Percentiles rank a stretch among this genome's conserved stretches.
Conservation (phyloP, 1,140 invertebrate species). For the Lycorma delicatula region DNA sequence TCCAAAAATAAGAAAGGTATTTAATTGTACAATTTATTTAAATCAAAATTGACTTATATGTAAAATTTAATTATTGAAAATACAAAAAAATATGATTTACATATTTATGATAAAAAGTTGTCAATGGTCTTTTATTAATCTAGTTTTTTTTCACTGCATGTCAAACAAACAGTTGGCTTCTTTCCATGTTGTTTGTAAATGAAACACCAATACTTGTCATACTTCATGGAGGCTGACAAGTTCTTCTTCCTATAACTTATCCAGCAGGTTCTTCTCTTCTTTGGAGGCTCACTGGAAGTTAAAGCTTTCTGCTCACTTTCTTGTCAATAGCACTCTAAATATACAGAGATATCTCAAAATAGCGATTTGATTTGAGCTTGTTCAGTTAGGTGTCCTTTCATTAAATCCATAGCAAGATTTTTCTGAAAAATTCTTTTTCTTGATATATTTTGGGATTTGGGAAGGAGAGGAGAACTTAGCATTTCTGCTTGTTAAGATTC, state of each 20-base stretch:
- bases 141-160: background rate
- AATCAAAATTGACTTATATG: too few species aligned
- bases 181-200: background rate
- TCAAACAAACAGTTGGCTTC: background rate
- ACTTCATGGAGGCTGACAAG: background rate
- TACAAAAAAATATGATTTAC: background rate
- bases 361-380: background rate
- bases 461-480: background rate
- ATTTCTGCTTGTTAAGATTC: slow-evolving; percentile 26
- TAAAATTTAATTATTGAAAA: background rate
- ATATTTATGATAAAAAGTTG: background rate
- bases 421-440: slow-evolving; percentile 1
- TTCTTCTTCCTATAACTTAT: background rate
- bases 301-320: background rate
- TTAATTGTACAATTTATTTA: background rate
- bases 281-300: background rate
- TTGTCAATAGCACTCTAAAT: background rate
- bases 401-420: slow-evolving; percentile 1
- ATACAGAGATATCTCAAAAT: background rate
- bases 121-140: background rate
- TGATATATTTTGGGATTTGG: background rate
- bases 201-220: background rate
- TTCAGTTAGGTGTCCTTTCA: background rate
- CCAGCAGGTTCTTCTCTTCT: slow-evolving; percentile 7
- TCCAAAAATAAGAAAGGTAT: background rate